Evolutionary conservation across 2,888 invertebrate genomes (phyloP).

Genomic region (Ophioninae sp.): DNA sequence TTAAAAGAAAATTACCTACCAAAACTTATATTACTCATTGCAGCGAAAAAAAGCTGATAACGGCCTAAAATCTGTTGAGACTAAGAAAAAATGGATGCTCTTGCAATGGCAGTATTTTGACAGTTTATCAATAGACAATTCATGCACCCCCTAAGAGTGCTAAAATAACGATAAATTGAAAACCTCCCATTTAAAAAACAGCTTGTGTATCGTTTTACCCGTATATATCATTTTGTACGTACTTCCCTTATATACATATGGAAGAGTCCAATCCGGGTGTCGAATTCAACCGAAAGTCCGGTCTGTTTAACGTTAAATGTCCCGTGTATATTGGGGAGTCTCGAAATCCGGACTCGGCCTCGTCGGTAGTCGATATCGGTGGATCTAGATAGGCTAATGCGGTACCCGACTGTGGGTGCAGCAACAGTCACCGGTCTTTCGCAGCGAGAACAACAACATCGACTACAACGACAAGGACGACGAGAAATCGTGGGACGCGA

Average conservation of each 20-base stretch:
- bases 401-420: slow-evolving; percentile 52
- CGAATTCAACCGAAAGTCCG: background rate
- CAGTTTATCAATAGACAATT: too few relatives aligned
- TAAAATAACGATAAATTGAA: too few relatives aligned
- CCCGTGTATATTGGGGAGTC: background rate
- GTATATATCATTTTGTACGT: too few relatives aligned
- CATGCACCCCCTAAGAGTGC: too few relatives aligned
- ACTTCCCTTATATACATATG: background rate
- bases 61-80: too few relatives aligned
- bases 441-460: slow-evolving; percentile 56
- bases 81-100: too few relatives aligned
- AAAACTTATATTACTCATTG: too few relatives aligned
- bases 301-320: slow-evolving; percentile 10
- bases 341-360: slow-evolving; percentile 36
- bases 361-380: slow-evolving; percentile 58
- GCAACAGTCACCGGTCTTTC: slow-evolving; percentile 48
- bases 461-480: slow-evolving; percentile 42
- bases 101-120: too few relatives aligned
- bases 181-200: too few relatives aligned
- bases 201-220: too few relatives aligned
- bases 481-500: slow-evolving; percentile 52
- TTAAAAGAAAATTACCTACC: too few relatives aligned
- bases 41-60: too few relatives aligned
- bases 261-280: background rate
- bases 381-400: slow-evolving; percentile 60